These are phyloP conservation scores for Acridotheres tristis DNA, from an alignment of 2,797 vertebrate species.

Conservation along the genomic window DNA sequence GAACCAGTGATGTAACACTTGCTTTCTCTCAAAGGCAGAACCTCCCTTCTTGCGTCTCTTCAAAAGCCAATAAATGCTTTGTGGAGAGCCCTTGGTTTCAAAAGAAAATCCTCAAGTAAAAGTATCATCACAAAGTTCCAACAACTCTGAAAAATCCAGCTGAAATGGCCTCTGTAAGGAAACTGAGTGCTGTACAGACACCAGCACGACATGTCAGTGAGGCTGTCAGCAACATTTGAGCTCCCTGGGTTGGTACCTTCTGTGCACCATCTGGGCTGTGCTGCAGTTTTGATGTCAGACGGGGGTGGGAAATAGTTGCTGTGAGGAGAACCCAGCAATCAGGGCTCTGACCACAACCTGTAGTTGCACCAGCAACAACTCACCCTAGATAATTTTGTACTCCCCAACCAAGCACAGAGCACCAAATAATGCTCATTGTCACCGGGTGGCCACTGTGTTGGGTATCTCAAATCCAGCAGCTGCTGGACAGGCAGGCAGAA, in stretches of 20 bases:
- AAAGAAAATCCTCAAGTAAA: neutral
- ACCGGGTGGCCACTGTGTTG: accelerated
- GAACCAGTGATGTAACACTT: slow-evolving; percentile 8
- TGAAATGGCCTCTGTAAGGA: slow-evolving; percentile 9
- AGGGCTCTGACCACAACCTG: neutral
- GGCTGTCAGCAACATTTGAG: slow-evolving; percentile 9
- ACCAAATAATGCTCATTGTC: neutral
- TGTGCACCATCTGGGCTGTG: slow-evolving; percentile 39
- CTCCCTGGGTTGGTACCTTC: neutral
- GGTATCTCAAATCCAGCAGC: neutral
- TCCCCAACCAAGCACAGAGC: neutral
- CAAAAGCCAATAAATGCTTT: slow-evolving; percentile 25
- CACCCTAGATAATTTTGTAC: neutral
- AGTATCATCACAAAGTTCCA: neutral
- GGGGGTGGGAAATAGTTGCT: slow-evolving; percentile 6
- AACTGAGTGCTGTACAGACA: neutral
- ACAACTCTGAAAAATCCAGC: neutral
- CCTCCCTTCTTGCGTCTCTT: neutral
- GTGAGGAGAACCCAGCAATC: neutral
- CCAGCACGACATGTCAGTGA: neutral
- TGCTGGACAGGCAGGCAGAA: neutral
- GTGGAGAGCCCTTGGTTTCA: neutral
- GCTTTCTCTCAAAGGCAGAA: neutral
- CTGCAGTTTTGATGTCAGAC: neutral
- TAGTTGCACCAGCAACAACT: neutral